Conservation (phyloP, 2,113 vertebrate species). For the Nestor notabilis region DNA sequence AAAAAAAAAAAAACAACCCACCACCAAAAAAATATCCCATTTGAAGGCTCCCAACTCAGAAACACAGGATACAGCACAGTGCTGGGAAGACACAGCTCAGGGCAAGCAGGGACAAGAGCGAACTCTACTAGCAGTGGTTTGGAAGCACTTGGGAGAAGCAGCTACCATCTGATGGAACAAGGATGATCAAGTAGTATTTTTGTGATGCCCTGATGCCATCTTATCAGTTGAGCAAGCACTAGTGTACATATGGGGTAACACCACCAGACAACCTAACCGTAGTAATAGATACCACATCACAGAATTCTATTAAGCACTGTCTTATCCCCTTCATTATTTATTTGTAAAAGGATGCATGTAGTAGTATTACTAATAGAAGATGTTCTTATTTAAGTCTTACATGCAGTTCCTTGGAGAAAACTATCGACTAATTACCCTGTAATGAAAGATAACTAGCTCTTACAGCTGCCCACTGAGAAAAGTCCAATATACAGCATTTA, state of each 20-base stretch:
- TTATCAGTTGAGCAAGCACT: neutral
- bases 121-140: neutral
- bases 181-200: neutral
- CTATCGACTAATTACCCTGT: neutral
- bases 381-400: neutral
- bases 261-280: accelerated
- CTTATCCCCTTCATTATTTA: neutral
- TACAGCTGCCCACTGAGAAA: neutral
- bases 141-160: neutral
- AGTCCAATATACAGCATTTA: neutral
- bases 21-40: no score
- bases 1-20: neutral
- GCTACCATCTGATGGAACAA: neutral
- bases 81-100: neutral
- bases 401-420: neutral
- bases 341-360: neutral
- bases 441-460: neutral
- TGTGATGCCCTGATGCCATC: neutral
- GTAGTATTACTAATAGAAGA: neutral
- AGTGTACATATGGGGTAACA: accelerated
- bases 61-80: neutral
- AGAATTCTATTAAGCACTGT: neutral
- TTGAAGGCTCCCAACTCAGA: neutral
- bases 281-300: neutral
- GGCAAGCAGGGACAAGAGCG: neutral